Evolutionary conservation across 1,140 invertebrate genomes (phyloP).

Genomic region (Calosoma granatense): DNA sequence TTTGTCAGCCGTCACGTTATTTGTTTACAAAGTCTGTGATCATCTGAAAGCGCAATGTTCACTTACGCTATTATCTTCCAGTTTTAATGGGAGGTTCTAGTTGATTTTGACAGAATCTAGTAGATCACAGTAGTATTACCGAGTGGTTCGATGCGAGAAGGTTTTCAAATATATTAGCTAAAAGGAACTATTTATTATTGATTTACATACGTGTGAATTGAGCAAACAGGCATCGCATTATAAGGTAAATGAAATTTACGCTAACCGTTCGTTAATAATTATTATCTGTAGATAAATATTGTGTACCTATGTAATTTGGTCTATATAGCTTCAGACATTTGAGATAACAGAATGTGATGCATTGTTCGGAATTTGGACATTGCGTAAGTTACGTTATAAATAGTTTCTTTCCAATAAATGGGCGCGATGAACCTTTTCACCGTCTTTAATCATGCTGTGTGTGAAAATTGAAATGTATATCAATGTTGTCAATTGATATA

Average conservation of each 20-base stretch:
- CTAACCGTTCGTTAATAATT: too few relatives aligned
- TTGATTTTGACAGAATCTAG: not conserved
- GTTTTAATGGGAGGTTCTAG: constrained; percentile 10
- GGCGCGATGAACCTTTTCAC: constrained; percentile 1
- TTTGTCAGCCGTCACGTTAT: not conserved
- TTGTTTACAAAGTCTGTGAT: not conserved
- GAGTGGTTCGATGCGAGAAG: not conserved
- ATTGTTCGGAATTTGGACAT: too few relatives aligned
- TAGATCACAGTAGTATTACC: not conserved
- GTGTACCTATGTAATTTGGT: too few relatives aligned
- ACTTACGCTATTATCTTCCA: constrained; percentile 5
- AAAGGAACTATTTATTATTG: not conserved
- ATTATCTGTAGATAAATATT: too few relatives aligned
- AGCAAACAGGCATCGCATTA: not conserved
- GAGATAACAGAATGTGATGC: too few relatives aligned
- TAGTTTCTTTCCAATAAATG: too few relatives aligned
- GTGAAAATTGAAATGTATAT: constrained; percentile 33
- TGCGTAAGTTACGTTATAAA: too few relatives aligned
- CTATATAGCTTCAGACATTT: too few relatives aligned
- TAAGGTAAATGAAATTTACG: too few relatives aligned
- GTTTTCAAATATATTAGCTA: too few relatives aligned
- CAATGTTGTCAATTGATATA: constrained; percentile 37
- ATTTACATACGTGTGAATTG: not conserved
- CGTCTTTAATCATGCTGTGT: constrained; percentile 36
- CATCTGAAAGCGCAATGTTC: not conserved